phyloP scores from a whole-genome alignment of 2,113 vertebrate species.

The Indicator indicator region DNA sequence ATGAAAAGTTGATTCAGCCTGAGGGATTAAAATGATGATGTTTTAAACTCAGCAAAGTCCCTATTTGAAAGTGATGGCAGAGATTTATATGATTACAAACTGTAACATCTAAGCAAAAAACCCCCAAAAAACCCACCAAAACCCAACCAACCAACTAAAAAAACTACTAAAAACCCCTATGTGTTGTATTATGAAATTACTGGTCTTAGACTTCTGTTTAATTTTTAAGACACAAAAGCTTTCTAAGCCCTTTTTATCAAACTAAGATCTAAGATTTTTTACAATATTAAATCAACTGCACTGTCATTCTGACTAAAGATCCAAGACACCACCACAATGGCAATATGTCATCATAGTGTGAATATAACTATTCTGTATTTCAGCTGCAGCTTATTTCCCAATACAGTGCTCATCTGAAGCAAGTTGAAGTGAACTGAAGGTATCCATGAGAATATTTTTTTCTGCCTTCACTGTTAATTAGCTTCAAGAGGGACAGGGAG shows the following conservation, averaged over 20 bases:
- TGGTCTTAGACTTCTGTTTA: not conserved
- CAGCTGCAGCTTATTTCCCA: not conserved
- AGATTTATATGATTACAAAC: not conserved
- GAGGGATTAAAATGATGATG: not conserved
- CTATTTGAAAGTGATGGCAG: not conserved
- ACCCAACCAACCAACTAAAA: too few relatives aligned
- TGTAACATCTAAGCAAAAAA: not conserved
- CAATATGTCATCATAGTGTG: not conserved
- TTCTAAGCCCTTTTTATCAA: not conserved
- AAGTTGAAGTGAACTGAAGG: not conserved
- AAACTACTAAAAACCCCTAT: too few relatives aligned
- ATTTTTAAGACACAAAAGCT: not conserved
- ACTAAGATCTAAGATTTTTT: not conserved
- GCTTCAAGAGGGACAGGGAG: too few relatives aligned
- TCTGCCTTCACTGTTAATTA: not conserved
- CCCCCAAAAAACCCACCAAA: too few relatives aligned
- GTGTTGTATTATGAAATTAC: not conserved
- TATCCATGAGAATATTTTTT: not conserved
- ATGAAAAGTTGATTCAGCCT: not conserved
- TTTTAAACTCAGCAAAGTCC: not conserved
- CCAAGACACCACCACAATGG: not conserved
- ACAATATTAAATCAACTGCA: not conserved
- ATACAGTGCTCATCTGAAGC: not conserved
- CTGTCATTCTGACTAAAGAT: not conserved
- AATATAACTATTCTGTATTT: not conserved